phyloP scores from a whole-genome alignment of 2,797 vertebrate species.

The Kryptolebias ocellatus region DNA sequence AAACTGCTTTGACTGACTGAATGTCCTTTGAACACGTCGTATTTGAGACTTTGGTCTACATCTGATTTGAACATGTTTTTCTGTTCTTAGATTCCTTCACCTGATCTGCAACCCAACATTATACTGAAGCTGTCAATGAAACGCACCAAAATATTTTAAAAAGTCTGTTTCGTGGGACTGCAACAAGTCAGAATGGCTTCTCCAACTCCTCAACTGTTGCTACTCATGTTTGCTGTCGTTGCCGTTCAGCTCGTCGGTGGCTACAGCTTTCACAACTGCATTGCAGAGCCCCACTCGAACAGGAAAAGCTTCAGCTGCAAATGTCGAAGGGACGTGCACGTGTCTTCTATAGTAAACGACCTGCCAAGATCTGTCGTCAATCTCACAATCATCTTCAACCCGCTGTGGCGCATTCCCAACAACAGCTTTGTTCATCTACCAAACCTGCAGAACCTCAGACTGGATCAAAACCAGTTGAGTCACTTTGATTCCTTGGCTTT shows the following conservation, averaged over 20 bases:
- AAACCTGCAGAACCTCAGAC: constrained; percentile 60
- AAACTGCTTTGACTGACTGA: neutral
- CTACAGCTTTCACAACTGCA: constrained; percentile 83
- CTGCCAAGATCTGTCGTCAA: constrained; percentile 64
- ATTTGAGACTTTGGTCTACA: neutral
- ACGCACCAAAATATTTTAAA: neutral
- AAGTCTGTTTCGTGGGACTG: constrained; percentile 3
- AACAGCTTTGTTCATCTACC: constrained; percentile 68
- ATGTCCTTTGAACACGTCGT: neutral
- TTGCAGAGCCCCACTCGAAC: constrained; percentile 51
- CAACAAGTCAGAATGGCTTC: constrained; percentile 57
- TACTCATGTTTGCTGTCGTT: constrained; percentile 38
- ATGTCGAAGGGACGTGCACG: constrained; percentile 30
- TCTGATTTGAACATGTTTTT: constrained; percentile 14
- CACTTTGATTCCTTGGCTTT: constrained; percentile 64
- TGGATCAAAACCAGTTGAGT: constrained; percentile 63
- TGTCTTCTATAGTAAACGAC: constrained; percentile 68
- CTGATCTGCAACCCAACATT: neutral
- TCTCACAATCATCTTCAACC: constrained; percentile 70
- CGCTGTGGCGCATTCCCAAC: constrained; percentile 48
- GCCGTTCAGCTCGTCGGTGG: constrained; percentile 58
- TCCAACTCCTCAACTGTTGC: constrained; percentile 28
- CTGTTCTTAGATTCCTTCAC: constrained; percentile 45
- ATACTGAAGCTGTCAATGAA: constrained; percentile 1
- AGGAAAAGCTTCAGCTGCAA: constrained; percentile 68